Conservation (phyloP, 2,113 vertebrate species). For the Campylomormyrus tamandua region DNA sequence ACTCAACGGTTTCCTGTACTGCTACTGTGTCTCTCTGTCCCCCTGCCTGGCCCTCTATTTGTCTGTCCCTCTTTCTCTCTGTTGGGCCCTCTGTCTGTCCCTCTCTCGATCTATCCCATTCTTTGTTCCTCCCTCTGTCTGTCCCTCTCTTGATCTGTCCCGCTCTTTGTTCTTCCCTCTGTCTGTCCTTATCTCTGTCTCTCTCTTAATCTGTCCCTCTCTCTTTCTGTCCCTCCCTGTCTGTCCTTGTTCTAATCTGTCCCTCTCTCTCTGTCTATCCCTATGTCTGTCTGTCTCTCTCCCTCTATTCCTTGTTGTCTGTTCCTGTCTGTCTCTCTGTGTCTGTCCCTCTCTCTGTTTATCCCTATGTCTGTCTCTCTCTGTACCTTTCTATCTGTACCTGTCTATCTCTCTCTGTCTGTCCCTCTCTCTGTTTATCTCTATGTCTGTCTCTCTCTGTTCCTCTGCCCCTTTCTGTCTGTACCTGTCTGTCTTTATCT, state of each 20-base stretch:
- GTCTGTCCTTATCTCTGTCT: not conserved
- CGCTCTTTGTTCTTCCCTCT: not conserved
- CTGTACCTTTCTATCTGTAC: not conserved
- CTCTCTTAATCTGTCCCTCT: not conserved
- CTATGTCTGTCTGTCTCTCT: not conserved
- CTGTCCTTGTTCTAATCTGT: not conserved
- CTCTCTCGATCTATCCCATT: fast-evolving
- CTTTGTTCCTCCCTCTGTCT: not conserved
- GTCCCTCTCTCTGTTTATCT: not conserved
- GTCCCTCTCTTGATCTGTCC: not conserved
- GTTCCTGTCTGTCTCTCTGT: not conserved
- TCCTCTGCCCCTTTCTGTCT: not conserved
- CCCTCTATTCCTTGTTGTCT: too few species aligned
- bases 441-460: not conserved
- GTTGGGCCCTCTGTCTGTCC: not conserved
- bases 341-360: not conserved
- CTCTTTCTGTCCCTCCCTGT: not conserved
- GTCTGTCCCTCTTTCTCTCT: not conserved
- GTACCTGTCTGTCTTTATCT: not conserved
- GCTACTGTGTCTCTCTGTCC: not conserved
- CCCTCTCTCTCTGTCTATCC: not conserved
- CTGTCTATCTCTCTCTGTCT: not conserved
- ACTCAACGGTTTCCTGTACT: not conserved
- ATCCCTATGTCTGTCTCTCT: not conserved
- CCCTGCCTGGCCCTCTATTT: not conserved